Evolutionary conservation across 2,113 vertebrate species (phyloP).

Genomic region (Micronycteris hirsuta): DNA sequence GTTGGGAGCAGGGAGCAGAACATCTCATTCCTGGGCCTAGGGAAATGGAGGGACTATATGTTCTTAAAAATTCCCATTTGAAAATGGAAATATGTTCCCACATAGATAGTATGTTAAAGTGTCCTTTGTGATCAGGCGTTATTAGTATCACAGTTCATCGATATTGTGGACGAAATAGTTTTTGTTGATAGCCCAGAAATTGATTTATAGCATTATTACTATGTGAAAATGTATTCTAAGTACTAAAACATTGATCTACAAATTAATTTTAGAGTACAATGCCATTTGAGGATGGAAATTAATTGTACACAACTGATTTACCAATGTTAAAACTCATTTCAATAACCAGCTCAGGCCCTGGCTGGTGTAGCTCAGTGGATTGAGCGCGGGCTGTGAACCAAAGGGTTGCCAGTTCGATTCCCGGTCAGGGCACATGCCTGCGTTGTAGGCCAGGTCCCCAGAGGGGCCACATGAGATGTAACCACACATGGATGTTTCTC

Average conservation of each 20-base stretch:
- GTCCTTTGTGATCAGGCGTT: background rate
- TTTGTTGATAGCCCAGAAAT: background rate
- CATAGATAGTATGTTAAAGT: background rate
- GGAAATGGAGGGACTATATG: background rate
- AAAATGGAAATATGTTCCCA: constrained; percentile 23
- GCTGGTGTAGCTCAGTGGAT: too few relatives aligned
- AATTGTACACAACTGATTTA: background rate
- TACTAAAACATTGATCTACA: background rate
- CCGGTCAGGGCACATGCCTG: too few relatives aligned
- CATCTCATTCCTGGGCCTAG: background rate
- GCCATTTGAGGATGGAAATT: constrained; percentile 3
- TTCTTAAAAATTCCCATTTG: background rate
- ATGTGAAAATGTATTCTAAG: background rate
- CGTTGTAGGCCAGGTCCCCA: too few relatives aligned
- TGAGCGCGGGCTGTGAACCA: too few relatives aligned
- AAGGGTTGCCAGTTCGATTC: too few relatives aligned
- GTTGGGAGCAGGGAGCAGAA: background rate
- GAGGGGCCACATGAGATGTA: too few relatives aligned
- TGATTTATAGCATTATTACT: background rate
- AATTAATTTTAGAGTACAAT: background rate
- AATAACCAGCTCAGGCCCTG: background rate
- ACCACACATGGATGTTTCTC: too few relatives aligned
- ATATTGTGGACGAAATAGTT: background rate
- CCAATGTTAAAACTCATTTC: background rate
- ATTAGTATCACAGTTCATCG: background rate